These are phyloP conservation scores for Phalangium opilio DNA, from an alignment of 2,888 invertebrate genomes.

Conservation along the genomic window DNA sequence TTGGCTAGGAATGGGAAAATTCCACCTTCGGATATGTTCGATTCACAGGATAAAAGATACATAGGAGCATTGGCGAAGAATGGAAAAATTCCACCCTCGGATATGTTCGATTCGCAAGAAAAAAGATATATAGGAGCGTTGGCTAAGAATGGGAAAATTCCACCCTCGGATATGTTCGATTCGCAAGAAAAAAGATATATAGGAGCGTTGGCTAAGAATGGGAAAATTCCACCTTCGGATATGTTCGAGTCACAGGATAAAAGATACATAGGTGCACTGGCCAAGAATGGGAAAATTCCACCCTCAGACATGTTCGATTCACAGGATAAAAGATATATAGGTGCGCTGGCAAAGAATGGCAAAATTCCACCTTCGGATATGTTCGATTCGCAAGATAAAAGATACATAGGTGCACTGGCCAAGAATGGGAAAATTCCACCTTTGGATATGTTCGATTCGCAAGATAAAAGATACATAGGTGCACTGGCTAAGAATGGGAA, in stretches of 20 bases:
- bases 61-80: conserved; percentile 1
- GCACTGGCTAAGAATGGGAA: background rate
- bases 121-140: no score
- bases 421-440: background rate
- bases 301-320: no score
- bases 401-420: background rate
- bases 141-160: no score
- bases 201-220: conserved; percentile 27
- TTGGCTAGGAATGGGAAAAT: no score
- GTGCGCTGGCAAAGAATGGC: conserved; percentile 26
- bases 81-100: background rate
- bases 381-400: conserved; percentile 9
- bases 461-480: conserved; percentile 10
- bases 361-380: background rate
- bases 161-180: no score
- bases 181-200: conserved; percentile 27
- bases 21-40: no score
- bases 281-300: background rate
- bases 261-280: background rate
- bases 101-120: no score
- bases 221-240: background rate
- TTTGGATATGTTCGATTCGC: background rate
- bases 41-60: conserved; percentile 10
- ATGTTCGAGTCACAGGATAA: conserved; percentile 9
- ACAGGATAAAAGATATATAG: conserved; percentile 28